Evolutionary conservation across 2,797 vertebrate species (phyloP).

Genomic region (Emys orbicularis): DNA sequence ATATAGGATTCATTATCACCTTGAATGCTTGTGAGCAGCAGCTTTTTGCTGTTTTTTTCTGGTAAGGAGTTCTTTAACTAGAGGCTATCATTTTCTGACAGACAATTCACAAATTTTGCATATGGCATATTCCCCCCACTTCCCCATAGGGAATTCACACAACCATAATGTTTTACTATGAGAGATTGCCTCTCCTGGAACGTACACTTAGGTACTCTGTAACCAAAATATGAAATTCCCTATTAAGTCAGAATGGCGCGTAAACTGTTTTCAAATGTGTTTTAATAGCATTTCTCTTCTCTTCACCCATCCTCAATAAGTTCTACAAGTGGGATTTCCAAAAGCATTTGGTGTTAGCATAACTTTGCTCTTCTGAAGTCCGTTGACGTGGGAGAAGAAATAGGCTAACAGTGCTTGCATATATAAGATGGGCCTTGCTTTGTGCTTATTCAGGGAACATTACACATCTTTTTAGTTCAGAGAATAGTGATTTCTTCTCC

Average conservation of each 20-base stretch:
- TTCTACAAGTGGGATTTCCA: neutral
- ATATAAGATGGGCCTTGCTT: neutral
- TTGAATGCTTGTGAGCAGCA: neutral
- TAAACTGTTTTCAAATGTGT: neutral
- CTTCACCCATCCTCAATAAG: neutral
- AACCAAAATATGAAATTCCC: conserved; percentile 6
- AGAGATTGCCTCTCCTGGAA: neutral
- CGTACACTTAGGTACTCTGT: rapidly evolving
- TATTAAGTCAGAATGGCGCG: neutral
- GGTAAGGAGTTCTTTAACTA: neutral
- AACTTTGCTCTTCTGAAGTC: neutral
- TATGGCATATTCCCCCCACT: neutral
- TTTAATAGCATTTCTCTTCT: conserved; percentile 8
- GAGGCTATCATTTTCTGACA: neutral
- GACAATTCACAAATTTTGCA: rapidly evolving
- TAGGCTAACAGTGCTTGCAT: neutral
- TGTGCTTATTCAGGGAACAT: neutral
- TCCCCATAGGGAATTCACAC: rapidly evolving
- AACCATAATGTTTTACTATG: neutral
- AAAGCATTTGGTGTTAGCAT: rapidly evolving
- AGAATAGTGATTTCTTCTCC: neutral
- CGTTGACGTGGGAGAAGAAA: neutral
- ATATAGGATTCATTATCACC: neutral
- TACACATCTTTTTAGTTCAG: neutral
- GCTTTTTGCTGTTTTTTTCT: neutral